Base-by-base conservation (phyloP, 2,888 invertebrate genomes). In the Sinohyriopsis cumingii region DNA sequence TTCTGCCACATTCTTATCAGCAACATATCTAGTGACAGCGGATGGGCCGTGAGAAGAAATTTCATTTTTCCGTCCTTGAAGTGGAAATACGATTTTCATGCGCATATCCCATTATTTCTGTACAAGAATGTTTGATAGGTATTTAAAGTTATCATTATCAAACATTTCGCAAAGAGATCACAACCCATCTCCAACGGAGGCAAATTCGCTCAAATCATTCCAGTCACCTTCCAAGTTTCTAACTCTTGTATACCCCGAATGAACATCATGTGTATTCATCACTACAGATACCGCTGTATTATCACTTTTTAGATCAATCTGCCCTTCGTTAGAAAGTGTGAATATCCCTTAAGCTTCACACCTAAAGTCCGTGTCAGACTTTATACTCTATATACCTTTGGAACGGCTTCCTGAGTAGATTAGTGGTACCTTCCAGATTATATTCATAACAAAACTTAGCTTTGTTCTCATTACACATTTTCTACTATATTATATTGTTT, bases 241-340 rank as follows among this genome's bases (percentile, higher is more conserved):
- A 3, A 66, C n/a, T 59, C 55, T 59, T 53, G 66, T 59, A 22
- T 66, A 66, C 12, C 66, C 66, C 22, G 60, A n/a, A 53, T 66
- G 66, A 53, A 54, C 59, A 25, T 9, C 54, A 2, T 9, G 5
- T 12, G 59, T 45, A 53, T 66, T 60, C 66, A 59, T 54, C 5
- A 66, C 33, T 25, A 66, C 33, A 5, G 24, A 12, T 9, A n/a
- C 1, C 24, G 5, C 22, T 6, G 15, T 12, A 9, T 45, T 15
- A 15, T 5, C 5, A 45, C 22, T 20, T 7, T 25, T 20, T 45
- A 20, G 2, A 4, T 53, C 4, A 15, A 54, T 54, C 54, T 53
- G 62, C 24, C 54, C 53, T n/a, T 18, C n/a, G 28, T 54, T 59
- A 33, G 20, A 22, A 54, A 45, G 19, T 54, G 57, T 55, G 18